Evolutionary conservation across 2,888 invertebrate species (phyloP).

Genomic region (Drosophila pegasa): DNA sequence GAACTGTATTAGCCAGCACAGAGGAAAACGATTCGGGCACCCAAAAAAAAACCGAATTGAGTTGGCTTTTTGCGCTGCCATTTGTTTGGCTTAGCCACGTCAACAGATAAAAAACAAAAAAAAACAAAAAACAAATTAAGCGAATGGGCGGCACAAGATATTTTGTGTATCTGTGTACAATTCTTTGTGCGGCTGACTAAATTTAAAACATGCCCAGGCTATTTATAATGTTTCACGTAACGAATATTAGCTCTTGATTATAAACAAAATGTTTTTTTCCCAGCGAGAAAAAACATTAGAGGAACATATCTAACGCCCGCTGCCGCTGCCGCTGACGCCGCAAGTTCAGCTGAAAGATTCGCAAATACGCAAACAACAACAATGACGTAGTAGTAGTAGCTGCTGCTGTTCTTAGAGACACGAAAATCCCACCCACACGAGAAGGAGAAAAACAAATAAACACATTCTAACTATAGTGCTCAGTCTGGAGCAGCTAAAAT

Average conservation of each 20-base stretch:
- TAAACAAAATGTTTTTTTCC: conserved; percentile 64
- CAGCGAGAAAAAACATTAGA: conserved; percentile 1
- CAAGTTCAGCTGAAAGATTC: conserved; percentile 69
- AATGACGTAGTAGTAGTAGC: conserved; percentile 49
- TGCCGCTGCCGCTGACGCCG: conserved; percentile 67
- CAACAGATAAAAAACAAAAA: conserved; percentile 32
- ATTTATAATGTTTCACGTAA: conserved; percentile 73
- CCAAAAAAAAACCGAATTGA: conserved; percentile 5
- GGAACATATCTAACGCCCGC: conserved; percentile 58
- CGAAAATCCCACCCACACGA: conserved; percentile 48
- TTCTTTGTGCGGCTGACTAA: conserved; percentile 53
- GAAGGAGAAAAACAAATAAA: conserved; percentile 46
- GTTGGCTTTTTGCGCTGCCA: conserved; percentile 40
- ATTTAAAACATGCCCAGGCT: conserved; percentile 54
- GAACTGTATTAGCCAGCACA: conserved; percentile 49
- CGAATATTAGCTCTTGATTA: conserved; percentile 70
- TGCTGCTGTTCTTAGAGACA: conserved; percentile 23
- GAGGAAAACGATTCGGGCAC: conserved; percentile 6
- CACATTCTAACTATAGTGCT: conserved; percentile 55
- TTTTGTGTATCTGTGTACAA: conserved; percentile 41
- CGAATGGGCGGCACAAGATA: conserved; percentile 3
- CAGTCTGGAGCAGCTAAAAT: conserved; percentile 47
- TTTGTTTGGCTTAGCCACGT: conserved; percentile 57
- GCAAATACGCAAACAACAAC: conserved; percentile 44
- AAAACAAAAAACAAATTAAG: background rate